Conservation (phyloP, 2,113 vertebrate species). For the Odontesthes bonariensis region DNA sequence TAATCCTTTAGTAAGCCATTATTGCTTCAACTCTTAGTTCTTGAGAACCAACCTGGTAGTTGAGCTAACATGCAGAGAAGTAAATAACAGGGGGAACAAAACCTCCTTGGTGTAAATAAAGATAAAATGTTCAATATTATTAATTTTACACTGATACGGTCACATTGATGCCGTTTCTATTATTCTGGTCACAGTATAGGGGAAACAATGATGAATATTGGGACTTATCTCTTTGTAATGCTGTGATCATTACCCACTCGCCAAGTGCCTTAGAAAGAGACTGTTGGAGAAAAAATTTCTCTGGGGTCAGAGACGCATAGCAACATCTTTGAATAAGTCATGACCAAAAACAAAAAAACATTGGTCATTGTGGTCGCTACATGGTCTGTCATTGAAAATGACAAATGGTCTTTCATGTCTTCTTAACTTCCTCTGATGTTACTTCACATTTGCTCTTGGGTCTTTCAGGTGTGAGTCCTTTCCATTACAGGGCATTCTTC, state of each 20-base stretch:
- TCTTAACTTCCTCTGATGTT: slow-evolving; percentile 61
- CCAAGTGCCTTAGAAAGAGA: neutral
- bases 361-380: slow-evolving; percentile 55
- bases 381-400: slow-evolving; percentile 70
- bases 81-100: no score
- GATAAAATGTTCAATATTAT: no score
- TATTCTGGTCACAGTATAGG: neutral
- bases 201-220: accelerated
- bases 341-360: slow-evolving; percentile 61
- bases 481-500: slow-evolving; percentile 72
- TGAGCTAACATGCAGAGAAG: no score
- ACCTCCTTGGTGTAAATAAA: no score
- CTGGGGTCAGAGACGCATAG: slow-evolving; percentile 37
- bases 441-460: slow-evolving; percentile 55
- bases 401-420: slow-evolving; percentile 79
- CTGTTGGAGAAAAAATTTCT: slow-evolving; percentile 25
- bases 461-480: slow-evolving; percentile 63
- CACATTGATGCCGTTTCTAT: no score
- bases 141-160: no score
- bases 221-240: neutral
- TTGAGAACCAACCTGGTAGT: no score
- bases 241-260: neutral
- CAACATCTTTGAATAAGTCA: slow-evolving; percentile 67
- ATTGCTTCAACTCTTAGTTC: no score
- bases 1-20: neutral